Evolutionary conservation across 2,113 vertebrate genomes (phyloP).

Genomic region (Oxyura jamaicensis): DNA sequence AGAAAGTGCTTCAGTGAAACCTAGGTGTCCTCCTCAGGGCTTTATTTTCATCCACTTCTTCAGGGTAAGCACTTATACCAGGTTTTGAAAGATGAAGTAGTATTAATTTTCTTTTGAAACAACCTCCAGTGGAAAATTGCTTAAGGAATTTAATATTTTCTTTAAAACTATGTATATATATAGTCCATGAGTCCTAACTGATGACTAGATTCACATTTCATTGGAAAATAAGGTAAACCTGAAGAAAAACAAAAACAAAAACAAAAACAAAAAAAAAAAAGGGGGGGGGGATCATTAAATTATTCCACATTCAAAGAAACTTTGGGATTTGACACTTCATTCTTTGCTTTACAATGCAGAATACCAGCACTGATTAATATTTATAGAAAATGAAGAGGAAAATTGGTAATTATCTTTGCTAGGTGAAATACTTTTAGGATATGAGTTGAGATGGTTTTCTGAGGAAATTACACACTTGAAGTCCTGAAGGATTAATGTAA

Average conservation of each 20-base stretch:
- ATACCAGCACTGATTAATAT: background rate
- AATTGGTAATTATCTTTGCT: background rate
- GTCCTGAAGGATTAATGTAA: background rate
- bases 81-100: background rate
- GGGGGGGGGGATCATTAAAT: background rate
- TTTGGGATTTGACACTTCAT: background rate
- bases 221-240: background rate
- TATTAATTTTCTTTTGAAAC: background rate
- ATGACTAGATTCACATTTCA: background rate
- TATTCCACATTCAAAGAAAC: background rate
- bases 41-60: background rate
- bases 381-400: background rate
- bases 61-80: background rate
- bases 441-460: background rate
- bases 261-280: background rate
- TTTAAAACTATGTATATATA: background rate
- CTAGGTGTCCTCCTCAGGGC: fast-evolving
- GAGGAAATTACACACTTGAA: background rate
- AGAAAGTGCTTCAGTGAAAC: background rate
- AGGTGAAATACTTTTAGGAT: background rate
- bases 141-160: background rate
- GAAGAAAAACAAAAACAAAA: background rate
- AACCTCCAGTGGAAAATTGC: background rate
- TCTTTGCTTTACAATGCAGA: background rate
- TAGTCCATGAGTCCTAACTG: background rate